Percentiles rank a stretch among this genome's conserved stretches.
phyloP scores from a whole-genome alignment of 2,888 invertebrate species.

The Synergus gifuensis region DNA sequence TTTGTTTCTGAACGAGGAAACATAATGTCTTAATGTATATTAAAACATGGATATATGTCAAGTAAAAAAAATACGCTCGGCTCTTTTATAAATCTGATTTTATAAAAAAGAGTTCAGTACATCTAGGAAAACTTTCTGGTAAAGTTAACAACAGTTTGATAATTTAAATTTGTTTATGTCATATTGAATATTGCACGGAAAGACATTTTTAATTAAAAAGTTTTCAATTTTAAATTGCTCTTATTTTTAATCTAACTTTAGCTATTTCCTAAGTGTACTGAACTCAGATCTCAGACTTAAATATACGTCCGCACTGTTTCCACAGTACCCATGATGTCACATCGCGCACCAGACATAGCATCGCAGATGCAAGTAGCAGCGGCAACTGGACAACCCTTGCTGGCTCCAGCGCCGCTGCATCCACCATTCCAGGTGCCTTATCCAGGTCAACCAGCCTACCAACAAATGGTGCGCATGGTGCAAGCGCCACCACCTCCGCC shows the following conservation, averaged over 20 bases:
- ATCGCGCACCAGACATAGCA: slow-evolving; percentile 80
- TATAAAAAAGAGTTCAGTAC: not conserved
- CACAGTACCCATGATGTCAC: slow-evolving; percentile 75
- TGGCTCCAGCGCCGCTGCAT: slow-evolving; percentile 89
- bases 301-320: slow-evolving; percentile 14
- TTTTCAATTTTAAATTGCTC: no score
- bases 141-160: not conserved
- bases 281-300: slow-evolving; percentile 1
- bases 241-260: not conserved
- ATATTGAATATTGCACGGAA: not conserved
- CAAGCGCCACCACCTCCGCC: slow-evolving; percentile 72
- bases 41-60: not conserved
- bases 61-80: not conserved
- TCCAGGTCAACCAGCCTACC: slow-evolving; percentile 79
- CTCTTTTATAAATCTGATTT: not conserved
- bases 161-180: not conserved
- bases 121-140: not conserved
- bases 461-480: slow-evolving; percentile 79
- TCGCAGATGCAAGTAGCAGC: slow-evolving; percentile 91
- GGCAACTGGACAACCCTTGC: slow-evolving; percentile 82
- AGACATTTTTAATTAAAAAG: no score
- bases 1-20: not conserved
- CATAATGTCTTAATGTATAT: no score
- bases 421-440: slow-evolving; percentile 83
- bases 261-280: slow-evolving; percentile 1